A percentile compares a stretch with the other conserved stretches of the same genome.
These are phyloP conservation scores for Ceyx margarethae DNA, from an alignment of 2,113 vertebrate species.

Conservation along the genomic window DNA sequence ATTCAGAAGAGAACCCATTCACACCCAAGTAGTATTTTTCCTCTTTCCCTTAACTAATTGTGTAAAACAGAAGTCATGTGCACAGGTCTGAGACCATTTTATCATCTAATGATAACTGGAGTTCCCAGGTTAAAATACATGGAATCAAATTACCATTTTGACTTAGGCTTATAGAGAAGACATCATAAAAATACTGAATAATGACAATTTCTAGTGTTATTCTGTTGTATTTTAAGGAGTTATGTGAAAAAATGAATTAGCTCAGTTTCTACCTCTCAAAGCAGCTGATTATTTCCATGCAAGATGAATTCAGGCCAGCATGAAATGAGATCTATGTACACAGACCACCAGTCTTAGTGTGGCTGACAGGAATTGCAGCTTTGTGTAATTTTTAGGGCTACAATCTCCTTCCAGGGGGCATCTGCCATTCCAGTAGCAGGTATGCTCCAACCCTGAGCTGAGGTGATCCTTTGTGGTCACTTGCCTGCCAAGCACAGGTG, in stretches of 20 bases:
- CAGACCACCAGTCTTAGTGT: neutral
- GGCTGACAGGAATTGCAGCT: neutral
- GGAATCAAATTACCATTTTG: neutral
- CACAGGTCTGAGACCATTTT: neutral
- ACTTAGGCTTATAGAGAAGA: neutral
- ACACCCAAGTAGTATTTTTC: neutral
- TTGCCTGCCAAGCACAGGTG: accelerated
- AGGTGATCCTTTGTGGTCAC: neutral
- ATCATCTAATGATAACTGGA: neutral
- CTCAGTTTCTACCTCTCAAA: neutral
- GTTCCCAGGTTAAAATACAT: neutral
- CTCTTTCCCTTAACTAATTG: neutral
- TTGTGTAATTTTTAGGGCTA: neutral
- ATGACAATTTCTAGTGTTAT: neutral
- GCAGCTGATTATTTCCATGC: neutral
- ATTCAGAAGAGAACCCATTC: neutral
- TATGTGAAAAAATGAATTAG: neutral
- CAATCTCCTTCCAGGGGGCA: neutral
- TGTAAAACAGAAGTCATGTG: neutral
- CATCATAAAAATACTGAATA: neutral
- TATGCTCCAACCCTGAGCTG: neutral
- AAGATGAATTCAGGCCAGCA: neutral
- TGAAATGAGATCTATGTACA: neutral
- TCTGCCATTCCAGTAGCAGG: neutral
- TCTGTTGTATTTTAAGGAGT: neutral